Evolutionary conservation across 2,888 invertebrate species (phyloP).

Genomic region (Ernsta delagoae): DNA sequence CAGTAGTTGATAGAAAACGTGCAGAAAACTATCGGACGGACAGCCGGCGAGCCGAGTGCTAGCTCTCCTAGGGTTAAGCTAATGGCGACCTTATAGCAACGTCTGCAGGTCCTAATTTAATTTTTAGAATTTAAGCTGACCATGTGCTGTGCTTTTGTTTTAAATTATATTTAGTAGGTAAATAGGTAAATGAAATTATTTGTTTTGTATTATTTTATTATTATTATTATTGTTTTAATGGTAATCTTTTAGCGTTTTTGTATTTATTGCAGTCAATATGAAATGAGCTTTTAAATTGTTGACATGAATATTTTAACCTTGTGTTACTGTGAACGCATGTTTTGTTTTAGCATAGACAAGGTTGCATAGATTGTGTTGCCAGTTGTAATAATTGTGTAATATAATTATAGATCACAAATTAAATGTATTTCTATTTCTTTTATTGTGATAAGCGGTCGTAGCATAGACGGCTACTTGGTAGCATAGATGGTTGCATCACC

Average conservation of each 20-base stretch:
- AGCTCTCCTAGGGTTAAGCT: constrained; percentile 76
- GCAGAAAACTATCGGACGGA: constrained; percentile 41
- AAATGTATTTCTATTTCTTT: constrained; percentile 71
- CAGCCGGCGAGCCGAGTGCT: constrained; percentile 48
- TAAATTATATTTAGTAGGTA: constrained; percentile 79
- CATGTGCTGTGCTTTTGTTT: constrained; percentile 85
- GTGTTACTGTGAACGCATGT: constrained; percentile 44
- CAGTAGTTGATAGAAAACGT: constrained; percentile 72
- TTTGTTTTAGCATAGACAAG: constrained; percentile 62
- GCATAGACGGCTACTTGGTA: constrained; percentile 77
- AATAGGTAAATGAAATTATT: constrained; percentile 80
- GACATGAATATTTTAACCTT: constrained; percentile 51
- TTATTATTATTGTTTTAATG: constrained; percentile 64
- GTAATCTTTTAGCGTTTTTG: constrained; percentile 63
- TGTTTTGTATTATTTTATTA: constrained; percentile 57
- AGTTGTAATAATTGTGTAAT: constrained; percentile 61
- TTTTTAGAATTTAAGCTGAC: constrained; percentile 81
- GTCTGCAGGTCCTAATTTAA: constrained; percentile 76
- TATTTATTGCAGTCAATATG: constrained; percentile 71
- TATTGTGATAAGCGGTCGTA: constrained; percentile 67
- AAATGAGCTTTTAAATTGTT: constrained; percentile 67
- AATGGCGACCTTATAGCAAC: constrained; percentile 69
- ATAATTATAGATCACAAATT: constrained; percentile 63
- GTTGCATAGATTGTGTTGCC: constrained; percentile 67
- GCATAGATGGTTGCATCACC: constrained; percentile 74